Percentiles rank a stretch among this genome's conserved stretches.
phyloP scores from a whole-genome alignment of 2,888 invertebrate genomes.

The Drosophila pseudotakahashii region DNA sequence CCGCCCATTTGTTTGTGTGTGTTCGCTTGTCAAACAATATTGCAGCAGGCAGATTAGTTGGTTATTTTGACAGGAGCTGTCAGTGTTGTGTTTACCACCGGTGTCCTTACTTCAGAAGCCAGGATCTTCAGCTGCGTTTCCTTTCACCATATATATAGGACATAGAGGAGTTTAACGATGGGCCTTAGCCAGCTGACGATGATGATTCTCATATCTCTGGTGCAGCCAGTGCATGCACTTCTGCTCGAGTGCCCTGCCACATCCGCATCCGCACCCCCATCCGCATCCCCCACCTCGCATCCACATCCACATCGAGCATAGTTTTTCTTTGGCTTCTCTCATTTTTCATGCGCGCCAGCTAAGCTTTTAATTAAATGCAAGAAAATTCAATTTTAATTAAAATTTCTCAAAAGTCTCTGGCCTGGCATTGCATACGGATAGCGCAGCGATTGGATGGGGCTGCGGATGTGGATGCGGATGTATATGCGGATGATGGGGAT shows the following conservation, averaged over 20 bases:
- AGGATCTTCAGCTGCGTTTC: conserved; percentile 38
- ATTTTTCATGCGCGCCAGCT: conserved; percentile 75
- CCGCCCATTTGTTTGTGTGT: not conserved
- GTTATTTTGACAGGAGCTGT: conserved; percentile 77
- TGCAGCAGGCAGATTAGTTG: conserved; percentile 69
- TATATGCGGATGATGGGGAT: conserved; percentile 34
- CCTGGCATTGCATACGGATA: conserved; percentile 46
- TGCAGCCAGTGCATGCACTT: conserved; percentile 65
- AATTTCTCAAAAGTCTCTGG: conserved; percentile 72
- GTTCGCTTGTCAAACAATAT: conserved; percentile 64
- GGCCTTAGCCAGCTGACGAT: conserved; percentile 46
- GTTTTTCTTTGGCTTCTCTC: conserved; percentile 71
- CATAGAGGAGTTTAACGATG: not conserved
- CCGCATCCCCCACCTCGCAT: conserved; percentile 9
- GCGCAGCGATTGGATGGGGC: conserved; percentile 39
- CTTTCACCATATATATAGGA: not conserved
- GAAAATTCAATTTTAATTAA: conserved; percentile 80
- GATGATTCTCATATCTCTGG: conserved; percentile 74
- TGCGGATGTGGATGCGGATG: conserved; percentile 26
- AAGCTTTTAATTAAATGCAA: conserved; percentile 80
- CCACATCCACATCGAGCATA: conserved; percentile 50
- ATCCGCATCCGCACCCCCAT: conserved; percentile 9
- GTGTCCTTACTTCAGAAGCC: conserved; percentile 1
- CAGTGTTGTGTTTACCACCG: conserved; percentile 68
- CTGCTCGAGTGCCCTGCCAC: conserved; percentile 66